Percentiles rank a stretch among this genome's conserved stretches.
phyloP scores from a whole-genome alignment of 1,140 invertebrate species.

The Drosophila oshimai region DNA sequence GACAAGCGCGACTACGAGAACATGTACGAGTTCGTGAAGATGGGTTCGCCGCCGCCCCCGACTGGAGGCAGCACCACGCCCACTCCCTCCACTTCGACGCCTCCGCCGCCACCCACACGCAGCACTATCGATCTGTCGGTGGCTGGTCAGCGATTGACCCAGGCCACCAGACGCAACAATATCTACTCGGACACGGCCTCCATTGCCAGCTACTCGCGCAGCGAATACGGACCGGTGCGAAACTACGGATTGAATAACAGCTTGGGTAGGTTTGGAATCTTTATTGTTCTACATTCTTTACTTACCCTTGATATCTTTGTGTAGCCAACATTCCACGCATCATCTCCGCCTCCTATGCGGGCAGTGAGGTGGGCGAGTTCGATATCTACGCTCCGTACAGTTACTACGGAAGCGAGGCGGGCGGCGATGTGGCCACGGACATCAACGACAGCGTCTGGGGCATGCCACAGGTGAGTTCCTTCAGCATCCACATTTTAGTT shows the following conservation, averaged over 20 bases:
- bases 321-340: constrained; percentile 84
- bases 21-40: constrained; percentile 81
- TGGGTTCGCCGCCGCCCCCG: constrained; percentile 21
- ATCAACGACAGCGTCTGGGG: constrained; percentile 82
- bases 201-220: constrained; percentile 78
- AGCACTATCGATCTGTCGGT: constrained; percentile 64
- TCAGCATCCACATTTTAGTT: rapidly evolving
- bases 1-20: constrained; percentile 82
- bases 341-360: constrained; percentile 89
- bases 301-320: background rate
- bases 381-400: constrained; percentile 91
- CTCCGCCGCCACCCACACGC: constrained; percentile 64
- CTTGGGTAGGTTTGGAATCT: constrained; percentile 48
- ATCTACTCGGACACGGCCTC: constrained; percentile 80
- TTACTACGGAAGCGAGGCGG: constrained; percentile 86
- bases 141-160: constrained; percentile 54
- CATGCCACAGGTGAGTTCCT: constrained; percentile 64
- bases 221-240: constrained; percentile 76
- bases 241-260: constrained; percentile 74
- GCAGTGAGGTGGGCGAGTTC: constrained; percentile 88
- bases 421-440: constrained; percentile 82
- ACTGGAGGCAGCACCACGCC: constrained; percentile 22
- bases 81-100: constrained; percentile 31
- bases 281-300: background rate
- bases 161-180: constrained; percentile 37